Base-by-base conservation (phyloP, 2,888 invertebrate genomes). In the Portevinia maculata region DNA sequence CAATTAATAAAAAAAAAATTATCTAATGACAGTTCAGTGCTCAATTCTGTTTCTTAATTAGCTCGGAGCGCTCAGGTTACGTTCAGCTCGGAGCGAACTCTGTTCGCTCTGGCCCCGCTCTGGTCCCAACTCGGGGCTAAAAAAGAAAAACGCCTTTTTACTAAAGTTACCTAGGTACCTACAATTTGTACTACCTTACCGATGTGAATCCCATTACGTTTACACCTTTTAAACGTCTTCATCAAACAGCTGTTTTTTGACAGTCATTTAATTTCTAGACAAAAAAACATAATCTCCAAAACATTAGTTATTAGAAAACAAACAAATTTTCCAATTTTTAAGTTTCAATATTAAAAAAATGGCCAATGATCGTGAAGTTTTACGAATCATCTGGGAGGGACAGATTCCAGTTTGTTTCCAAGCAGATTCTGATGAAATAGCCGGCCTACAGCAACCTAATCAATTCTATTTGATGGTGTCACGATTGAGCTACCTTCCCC, bases 361-460 rank as follows among this genome's bases (percentile, higher is more conserved):
- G 98, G 97, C 97, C 84, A 97, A 97, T 88, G 99, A 99, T 90
- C 93, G 98, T 87, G 98, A 99, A 93, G 95, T 99, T 74, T 91
- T 98, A 69, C 93, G 98, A 74, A 97, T 98, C 92, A 94, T 98
- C 86, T 99, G 99, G 99, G 97, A 98, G 87, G 98, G 98, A 19
- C 96, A 96, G 90, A 92, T 99, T 55, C 98, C 99, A 0, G 94
- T 99, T 69, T 97, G 97, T 91, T 99, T 99, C 90, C 94, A 94
- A 87, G 92, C 99, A 57, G 94, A 97, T 87, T 93, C 95, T 32
- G 96, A 98, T 87, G 98, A 99, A 92, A 94, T 97, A 24, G 94
- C 94, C 89, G 96, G 96, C 87, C 92, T 97, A 48, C 96, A 97
- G 88, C 95, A 96, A 86, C 98, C 98, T 8, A 98, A 98, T 90